These are phyloP conservation scores for Nemapogon koenigi DNA, from an alignment of 2,888 invertebrate species.

Conservation along the genomic window DNA sequence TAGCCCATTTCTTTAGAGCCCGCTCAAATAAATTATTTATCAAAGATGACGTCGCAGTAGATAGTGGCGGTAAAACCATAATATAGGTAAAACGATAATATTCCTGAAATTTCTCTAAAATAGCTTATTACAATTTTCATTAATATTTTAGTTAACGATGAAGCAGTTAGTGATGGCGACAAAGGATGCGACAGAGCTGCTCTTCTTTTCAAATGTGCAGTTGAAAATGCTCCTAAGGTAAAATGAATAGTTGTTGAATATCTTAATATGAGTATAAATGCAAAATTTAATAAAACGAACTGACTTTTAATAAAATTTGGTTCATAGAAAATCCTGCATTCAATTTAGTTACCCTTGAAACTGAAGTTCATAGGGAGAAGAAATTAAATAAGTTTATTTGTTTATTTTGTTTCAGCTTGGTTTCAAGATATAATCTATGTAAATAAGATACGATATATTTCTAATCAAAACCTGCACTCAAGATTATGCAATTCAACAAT, in stretches of 20 bases:
- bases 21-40: not conserved
- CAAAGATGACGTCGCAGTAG: too few species aligned
- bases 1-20: not conserved
- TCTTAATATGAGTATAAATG: too few species aligned
- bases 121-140: not conserved
- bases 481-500: too few species aligned
- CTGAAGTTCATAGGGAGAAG: too few species aligned
- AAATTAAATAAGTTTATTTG: too few species aligned
- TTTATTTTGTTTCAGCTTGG: slow-evolving; percentile 9
- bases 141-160: slow-evolving; percentile 7
- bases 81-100: too few species aligned
- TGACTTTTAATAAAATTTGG: too few species aligned
- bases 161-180: slow-evolving; percentile 26
- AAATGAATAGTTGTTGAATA: too few species aligned
- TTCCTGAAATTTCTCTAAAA: not conserved
- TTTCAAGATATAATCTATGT: slow-evolving; percentile 4
- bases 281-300: too few species aligned
- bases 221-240: slow-evolving; percentile 44
- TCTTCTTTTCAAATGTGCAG: slow-evolving; percentile 38
- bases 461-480: not conserved
- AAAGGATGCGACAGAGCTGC: slow-evolving; percentile 40
- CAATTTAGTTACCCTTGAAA: too few species aligned
- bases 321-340: too few species aligned
- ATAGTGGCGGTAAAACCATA: too few species aligned
- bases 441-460: not conserved